These are phyloP conservation scores for Elephas maximus DNA, from an alignment of 2,113 vertebrate genomes.

Conservation along the genomic window DNA sequence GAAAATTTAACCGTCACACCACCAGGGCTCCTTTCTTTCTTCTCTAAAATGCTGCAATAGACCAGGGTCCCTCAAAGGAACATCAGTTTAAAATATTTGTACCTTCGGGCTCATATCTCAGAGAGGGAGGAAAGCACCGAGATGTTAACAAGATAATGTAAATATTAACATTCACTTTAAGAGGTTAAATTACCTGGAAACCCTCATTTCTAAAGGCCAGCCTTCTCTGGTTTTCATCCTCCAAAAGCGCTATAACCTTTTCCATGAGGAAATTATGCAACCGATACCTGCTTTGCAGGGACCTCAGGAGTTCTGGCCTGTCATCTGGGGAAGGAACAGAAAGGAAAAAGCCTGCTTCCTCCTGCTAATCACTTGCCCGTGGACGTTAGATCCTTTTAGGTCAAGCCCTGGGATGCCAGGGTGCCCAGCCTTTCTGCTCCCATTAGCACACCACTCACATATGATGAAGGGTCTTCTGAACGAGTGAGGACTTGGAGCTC, in stretches of 20 bases:
- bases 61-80: neutral
- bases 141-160: slow-evolving; percentile 72
- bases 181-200: slow-evolving; percentile 56
- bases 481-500: neutral
- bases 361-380: rapidly evolving
- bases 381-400: neutral
- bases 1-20: no score
- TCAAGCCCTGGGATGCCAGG: neutral
- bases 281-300: neutral
- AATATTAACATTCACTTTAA: slow-evolving; percentile 79
- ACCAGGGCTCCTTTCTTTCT: neutral
- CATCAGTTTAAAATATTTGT: neutral
- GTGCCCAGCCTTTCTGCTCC: neutral
- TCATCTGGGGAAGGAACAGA: neutral
- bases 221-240: neutral
- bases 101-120: neutral
- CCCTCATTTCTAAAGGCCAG: slow-evolving; percentile 68
- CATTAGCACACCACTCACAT: neutral
- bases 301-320: neutral
- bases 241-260: neutral
- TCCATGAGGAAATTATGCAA: slow-evolving; percentile 13
- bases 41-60: neutral
- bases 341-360: neutral
- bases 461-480: neutral
- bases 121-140: neutral